A percentile compares a stretch with the other conserved stretches of the same genome.
Evolutionary conservation across 2,888 invertebrate genomes (phyloP).

Genomic region (Heliothis peltigera): DNA sequence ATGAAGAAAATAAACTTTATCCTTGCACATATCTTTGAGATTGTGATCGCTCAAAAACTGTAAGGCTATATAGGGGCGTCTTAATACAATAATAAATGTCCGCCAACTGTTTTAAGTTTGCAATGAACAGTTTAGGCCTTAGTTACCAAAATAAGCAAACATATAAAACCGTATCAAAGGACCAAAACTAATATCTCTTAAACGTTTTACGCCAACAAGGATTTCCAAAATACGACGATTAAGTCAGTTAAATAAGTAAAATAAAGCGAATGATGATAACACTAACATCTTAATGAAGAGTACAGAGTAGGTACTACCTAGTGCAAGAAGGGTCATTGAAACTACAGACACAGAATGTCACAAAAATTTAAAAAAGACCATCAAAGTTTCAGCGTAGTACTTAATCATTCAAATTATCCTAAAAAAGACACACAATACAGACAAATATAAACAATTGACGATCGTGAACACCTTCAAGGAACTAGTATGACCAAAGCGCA

Average conservation of each 20-base stretch:
- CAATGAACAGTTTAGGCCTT: constrained; percentile 4
- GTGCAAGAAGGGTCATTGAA: no score
- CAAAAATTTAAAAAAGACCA: no score
- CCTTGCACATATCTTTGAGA: constrained; percentile 36
- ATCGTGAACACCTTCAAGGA: neutral
- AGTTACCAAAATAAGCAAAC: neutral
- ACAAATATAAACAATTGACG: neutral
- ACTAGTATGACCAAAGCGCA: constrained; percentile 5
- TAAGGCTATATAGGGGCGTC: constrained; percentile 26
- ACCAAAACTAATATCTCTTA: neutral
- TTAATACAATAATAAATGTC: constrained; percentile 41
- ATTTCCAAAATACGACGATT: neutral
- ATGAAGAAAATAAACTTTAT: constrained; percentile 37
- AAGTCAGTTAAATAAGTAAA: no score
- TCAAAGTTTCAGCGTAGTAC: no score
- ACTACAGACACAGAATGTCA: no score
- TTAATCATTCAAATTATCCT: neutral
- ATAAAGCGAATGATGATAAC: no score
- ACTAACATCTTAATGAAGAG: no score
- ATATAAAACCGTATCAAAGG: constrained; percentile 2
- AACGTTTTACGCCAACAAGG: neutral
- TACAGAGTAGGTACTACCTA: no score
- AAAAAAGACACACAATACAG: neutral
- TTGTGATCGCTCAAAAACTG: constrained; percentile 45
- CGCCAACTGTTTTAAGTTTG: neutral